Percentiles rank a stretch among this genome's conserved stretches.
Evolutionary conservation across 2,888 invertebrate genomes (phyloP).

Genomic region (Conchocele bisecta): DNA sequence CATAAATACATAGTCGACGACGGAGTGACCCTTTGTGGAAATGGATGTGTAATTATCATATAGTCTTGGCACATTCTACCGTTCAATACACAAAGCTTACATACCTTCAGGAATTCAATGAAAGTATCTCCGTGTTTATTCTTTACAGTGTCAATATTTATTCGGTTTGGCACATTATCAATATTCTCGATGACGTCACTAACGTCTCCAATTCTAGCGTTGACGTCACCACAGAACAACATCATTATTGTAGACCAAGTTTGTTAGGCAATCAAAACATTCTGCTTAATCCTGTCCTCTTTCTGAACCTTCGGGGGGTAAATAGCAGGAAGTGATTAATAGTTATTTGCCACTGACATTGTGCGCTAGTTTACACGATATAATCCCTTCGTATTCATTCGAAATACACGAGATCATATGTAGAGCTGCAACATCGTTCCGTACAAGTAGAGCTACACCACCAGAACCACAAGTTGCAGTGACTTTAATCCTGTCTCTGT

Average conservation of each 20-base stretch:
- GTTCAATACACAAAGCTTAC: background rate
- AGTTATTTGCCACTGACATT: background rate
- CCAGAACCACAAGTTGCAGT: constrained; percentile 4
- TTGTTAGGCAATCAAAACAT: background rate
- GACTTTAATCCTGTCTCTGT: background rate
- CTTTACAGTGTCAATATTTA: background rate
- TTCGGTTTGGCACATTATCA: background rate
- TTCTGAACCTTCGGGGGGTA: background rate
- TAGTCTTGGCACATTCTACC: background rate
- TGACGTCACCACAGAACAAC: constrained; percentile 1
- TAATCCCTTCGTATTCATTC: background rate
- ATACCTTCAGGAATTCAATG: background rate
- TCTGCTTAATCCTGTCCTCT: constrained; percentile 1
- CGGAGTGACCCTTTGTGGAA: background rate
- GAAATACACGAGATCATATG: background rate
- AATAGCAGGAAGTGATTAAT: background rate
- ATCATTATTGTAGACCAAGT: background rate
- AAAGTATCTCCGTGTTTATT: background rate
- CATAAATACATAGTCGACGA: constrained; percentile 3
- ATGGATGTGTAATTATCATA: background rate
- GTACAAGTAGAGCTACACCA: background rate
- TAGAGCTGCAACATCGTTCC: background rate
- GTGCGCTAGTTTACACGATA: background rate
- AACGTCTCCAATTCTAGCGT: background rate
- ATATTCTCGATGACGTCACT: background rate